phyloP scores from a whole-genome alignment of 2,888 invertebrate genomes.

The Cephalotes varians region DNA sequence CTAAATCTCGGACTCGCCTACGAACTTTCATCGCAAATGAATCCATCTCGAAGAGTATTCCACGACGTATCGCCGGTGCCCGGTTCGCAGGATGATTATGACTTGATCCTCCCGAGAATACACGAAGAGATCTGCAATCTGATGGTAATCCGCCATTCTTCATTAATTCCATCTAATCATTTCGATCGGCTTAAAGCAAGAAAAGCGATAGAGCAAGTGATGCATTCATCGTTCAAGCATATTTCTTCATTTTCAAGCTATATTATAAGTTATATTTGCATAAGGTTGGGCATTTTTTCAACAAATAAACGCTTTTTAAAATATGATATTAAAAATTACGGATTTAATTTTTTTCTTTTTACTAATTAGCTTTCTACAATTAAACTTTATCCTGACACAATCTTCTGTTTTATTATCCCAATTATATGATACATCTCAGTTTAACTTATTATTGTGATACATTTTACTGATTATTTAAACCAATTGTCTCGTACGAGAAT shows the following conservation, averaged over 20 bases:
- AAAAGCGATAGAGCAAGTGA: neutral
- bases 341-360: neutral
- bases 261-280: neutral
- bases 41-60: conserved; percentile 26
- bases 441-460: no score
- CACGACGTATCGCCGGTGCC: conserved; percentile 12
- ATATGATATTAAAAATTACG: neutral
- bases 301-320: neutral
- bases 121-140: conserved; percentile 7
- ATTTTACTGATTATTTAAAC: neutral
- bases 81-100: conserved; percentile 28
- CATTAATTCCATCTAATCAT: conserved; percentile 42
- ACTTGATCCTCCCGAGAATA: conserved; percentile 19
- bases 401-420: neutral
- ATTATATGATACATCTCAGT: no score
- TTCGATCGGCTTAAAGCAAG: conserved; percentile 7
- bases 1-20: conserved; percentile 28
- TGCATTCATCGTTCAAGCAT: neutral
- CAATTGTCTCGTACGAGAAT: neutral
- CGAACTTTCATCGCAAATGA: conserved; percentile 24
- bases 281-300: neutral
- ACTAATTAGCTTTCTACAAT: neutral
- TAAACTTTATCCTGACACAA: neutral
- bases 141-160: conserved; percentile 27
- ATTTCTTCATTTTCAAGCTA: neutral